These are phyloP conservation scores for Andrena chrysosceles DNA, from an alignment of 2,888 invertebrate species.

Conservation along the genomic window DNA sequence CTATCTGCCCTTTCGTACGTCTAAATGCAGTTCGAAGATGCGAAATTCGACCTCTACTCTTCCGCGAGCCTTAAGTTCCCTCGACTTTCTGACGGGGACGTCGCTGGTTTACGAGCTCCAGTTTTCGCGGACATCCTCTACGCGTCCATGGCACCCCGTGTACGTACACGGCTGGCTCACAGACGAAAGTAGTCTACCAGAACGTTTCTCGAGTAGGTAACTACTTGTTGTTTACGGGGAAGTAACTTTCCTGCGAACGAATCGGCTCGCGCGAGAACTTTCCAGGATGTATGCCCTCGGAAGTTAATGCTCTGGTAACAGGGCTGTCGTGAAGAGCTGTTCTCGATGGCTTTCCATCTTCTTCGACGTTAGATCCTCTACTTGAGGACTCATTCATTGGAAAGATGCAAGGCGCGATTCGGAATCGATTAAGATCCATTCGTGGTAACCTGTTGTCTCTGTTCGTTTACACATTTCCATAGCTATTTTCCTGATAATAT, in stretches of 20 bases:
- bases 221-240: constrained; percentile 81
- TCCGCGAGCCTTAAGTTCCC: constrained; percentile 43
- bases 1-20: constrained; percentile 30
- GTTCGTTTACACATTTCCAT: background rate
- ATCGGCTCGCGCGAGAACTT: constrained; percentile 77
- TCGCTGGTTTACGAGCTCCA: constrained; percentile 76
- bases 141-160: constrained; percentile 46
- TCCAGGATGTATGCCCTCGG: constrained; percentile 76
- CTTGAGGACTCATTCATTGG: constrained; percentile 21
- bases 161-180: constrained; percentile 64
- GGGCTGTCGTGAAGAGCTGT: constrained; percentile 49
- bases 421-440: background rate
- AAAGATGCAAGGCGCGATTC: constrained; percentile 13
- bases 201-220: constrained; percentile 75
- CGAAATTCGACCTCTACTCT: constrained; percentile 26
- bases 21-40: constrained; percentile 51
- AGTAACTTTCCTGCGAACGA: constrained; percentile 79
- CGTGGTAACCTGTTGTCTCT: background rate
- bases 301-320: constrained; percentile 77
- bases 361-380: constrained; percentile 46
- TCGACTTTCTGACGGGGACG: constrained; percentile 55
- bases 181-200: constrained; percentile 59
- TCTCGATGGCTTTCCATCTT: constrained; percentile 51
- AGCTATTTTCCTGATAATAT: background rate
- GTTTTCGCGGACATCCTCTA: constrained; percentile 75